Conservation (phyloP, 2,113 vertebrate genomes). For the Brachyhypopomus occidentalis region DNA sequence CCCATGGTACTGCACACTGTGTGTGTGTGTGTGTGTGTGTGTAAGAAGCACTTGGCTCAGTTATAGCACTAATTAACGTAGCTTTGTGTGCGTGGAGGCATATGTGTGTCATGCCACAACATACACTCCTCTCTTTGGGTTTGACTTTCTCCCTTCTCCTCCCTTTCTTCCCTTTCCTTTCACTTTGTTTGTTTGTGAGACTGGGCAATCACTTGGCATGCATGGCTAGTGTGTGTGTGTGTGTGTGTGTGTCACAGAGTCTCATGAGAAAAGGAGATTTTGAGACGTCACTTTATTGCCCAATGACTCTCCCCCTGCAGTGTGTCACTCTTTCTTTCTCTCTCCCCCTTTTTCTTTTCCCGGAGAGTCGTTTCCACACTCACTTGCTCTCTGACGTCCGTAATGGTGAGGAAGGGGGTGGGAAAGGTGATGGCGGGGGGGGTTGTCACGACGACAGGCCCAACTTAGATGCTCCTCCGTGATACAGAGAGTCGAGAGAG, state of each 20-base stretch:
- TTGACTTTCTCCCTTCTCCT: conserved; percentile 5
- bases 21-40: conserved; percentile 19
- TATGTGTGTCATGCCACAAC: conserved; percentile 31
- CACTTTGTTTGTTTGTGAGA: conserved; percentile 2
- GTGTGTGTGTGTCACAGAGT: conserved; percentile 49
- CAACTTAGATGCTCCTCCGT: conserved; percentile 26
- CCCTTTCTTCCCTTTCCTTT: background rate
- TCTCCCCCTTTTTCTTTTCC: conserved; percentile 46
- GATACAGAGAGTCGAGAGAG: conserved; percentile 28
- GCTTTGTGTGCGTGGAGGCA: conserved; percentile 22
- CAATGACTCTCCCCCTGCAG: conserved; percentile 62
- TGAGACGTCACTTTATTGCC: conserved; percentile 75
- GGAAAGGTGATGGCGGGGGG: conserved; percentile 6
- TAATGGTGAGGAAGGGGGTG: conserved; percentile 32
- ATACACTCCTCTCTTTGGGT: conserved; percentile 12
- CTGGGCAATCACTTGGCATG: background rate
- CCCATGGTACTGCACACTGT: conserved; percentile 22
- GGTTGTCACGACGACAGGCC: conserved; percentile 40
- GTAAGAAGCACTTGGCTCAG: conserved; percentile 28
- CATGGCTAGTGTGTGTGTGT: conserved; percentile 30
- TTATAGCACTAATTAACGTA: conserved; percentile 36
- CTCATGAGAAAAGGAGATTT: conserved; percentile 60
- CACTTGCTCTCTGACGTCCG: conserved; percentile 75
- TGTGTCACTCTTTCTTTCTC: conserved; percentile 67
- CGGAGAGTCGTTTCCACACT: conserved; percentile 63